Conservation (phyloP, 2,113 vertebrate species). For the Grammomys dolichurus region DNA sequence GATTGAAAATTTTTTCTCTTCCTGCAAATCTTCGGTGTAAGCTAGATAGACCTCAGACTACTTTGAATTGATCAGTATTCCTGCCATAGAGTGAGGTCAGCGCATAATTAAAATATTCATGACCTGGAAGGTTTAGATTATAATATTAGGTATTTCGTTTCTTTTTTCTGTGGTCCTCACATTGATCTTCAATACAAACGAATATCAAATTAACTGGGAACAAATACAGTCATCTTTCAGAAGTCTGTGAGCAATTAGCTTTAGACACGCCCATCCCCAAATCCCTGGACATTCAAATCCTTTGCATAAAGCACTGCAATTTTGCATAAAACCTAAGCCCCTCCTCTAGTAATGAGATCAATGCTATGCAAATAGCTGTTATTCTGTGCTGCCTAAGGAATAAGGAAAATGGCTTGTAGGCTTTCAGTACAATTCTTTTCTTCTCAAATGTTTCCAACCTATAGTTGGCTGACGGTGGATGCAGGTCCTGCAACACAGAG, state of each 20-base stretch:
- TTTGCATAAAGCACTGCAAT: background rate
- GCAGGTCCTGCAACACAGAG: background rate
- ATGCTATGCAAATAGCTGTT: background rate
- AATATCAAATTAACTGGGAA: background rate
- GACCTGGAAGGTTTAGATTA: background rate
- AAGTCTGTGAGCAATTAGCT: no score
- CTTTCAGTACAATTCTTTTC: background rate
- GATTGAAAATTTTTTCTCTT: slow-evolving; percentile 1
- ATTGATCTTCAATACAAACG: background rate
- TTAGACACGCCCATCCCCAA: background rate
- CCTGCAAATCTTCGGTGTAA: background rate
- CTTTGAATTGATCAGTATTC: background rate
- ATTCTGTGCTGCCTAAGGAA: background rate
- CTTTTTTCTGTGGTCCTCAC: background rate
- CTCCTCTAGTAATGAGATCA: background rate
- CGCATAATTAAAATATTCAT: background rate
- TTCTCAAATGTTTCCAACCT: background rate
- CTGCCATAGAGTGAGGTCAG: background rate
- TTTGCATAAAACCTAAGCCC: background rate
- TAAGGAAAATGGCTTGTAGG: background rate
- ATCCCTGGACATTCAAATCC: background rate
- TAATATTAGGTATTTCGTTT: slow-evolving; percentile 8
- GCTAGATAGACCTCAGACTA: background rate
- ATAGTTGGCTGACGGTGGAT: background rate
- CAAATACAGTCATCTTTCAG: background rate